Percentiles rank a stretch among this genome's conserved stretches.
phyloP scores from a whole-genome alignment of 1,140 invertebrate species.

The Antheraea pernyi region DNA sequence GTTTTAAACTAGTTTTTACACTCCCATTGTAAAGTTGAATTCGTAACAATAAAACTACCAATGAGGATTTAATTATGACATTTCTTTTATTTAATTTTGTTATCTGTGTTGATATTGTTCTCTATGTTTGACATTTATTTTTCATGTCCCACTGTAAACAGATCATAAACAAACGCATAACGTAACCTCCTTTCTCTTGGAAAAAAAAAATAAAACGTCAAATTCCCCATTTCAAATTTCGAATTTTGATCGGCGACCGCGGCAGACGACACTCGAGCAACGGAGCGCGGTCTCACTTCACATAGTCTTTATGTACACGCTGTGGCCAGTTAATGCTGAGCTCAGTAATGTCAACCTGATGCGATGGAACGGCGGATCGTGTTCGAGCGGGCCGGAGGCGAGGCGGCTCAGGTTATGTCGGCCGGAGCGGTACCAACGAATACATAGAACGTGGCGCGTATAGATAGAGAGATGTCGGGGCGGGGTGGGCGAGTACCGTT shows the following conservation, averaged over 20 bases:
- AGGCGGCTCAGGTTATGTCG: slow-evolving; percentile 36
- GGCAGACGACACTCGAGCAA: slow-evolving; percentile 72
- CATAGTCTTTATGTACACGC: slow-evolving; percentile 53
- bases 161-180: not conserved
- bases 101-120: too few species aligned
- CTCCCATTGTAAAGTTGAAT: too few species aligned
- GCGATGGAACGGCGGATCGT: slow-evolving; percentile 8
- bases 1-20: too few species aligned
- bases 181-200: not conserved
- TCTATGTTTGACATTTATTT: too few species aligned
- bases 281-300: slow-evolving; percentile 54
- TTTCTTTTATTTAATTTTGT: too few species aligned
- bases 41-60: too few species aligned
- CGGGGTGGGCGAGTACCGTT: slow-evolving; percentile 64
- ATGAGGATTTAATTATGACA: too few species aligned
- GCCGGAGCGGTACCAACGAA: slow-evolving; percentile 50
- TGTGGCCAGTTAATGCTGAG: slow-evolving; percentile 36
- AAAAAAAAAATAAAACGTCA: slow-evolving; percentile 45
- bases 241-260: slow-evolving; percentile 71
- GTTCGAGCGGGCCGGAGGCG: slow-evolving; percentile 30
- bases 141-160: too few species aligned
- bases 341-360: slow-evolving; percentile 45
- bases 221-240: slow-evolving; percentile 61
- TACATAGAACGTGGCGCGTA: slow-evolving; percentile 46
- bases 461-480: slow-evolving; percentile 55